Evolutionary conservation across 2,888 invertebrate genomes (phyloP), one percentile per base, ranked within the genome.

Genomic region (Eupithecia exiguata): DNA sequence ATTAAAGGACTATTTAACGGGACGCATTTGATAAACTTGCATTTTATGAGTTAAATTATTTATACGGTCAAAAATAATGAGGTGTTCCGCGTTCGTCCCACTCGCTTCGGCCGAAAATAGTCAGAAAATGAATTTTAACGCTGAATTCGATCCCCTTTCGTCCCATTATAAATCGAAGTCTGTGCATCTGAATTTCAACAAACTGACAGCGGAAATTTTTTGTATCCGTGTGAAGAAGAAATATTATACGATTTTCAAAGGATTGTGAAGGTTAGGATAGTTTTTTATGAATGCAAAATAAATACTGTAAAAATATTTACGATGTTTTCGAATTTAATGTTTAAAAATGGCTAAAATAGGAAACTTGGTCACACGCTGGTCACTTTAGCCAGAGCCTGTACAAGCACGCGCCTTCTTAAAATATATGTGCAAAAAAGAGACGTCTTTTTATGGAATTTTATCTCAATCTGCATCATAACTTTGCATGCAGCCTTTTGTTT

Each of bases 401-500:
- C 67, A 73, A 74, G 76, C 77, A 76, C 77, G 77, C 76, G 77
- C 71, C 71, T 74, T 69, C 67, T 71, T 65, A 36, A 36, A 66
- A 4, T 53, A 30, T 65, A 61, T 67, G 35, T 21, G 76, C 77
- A 80, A 85, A 83, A 82, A 84, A 81, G 78, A 76, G 71, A 79
- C 76, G 78, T 79, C n/a, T 83, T 81, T 53, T 82, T 82, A 84
- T 78, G 80, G 77, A 81, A 80, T 80, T 84, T 81, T 82, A 83
- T 83, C 82, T 80, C 74, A 78, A 80, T 75, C 78, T 80, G 79
- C 81, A 84, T 85, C 83, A 82, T 81, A 84, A 83, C 81, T 86
- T 86, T 85, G 81, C 84, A 86, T 85, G 82, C 81, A 83, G 78
- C 76, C 80, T 86, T 84, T 83, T 83, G 82, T 78, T 79, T 80